Conservation (phyloP, 2,797 vertebrate genomes). For the Parambassis ranga region DNA sequence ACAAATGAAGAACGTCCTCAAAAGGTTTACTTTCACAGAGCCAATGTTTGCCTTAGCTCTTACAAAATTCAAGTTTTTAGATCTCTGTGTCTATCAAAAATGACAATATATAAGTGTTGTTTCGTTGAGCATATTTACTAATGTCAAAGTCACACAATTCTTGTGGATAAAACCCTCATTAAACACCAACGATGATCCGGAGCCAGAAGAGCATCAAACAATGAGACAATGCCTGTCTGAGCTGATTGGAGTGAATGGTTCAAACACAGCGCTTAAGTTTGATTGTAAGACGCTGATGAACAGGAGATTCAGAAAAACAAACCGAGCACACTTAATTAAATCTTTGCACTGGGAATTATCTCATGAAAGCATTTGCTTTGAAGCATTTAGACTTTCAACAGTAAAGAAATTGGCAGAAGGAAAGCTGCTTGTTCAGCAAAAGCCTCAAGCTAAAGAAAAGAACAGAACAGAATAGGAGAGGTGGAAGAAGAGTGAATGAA, state of each 20-base stretch:
- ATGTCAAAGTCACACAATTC: constrained; percentile 24
- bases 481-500: constrained; percentile 4
- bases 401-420: constrained; percentile 40
- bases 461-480: constrained; percentile 22
- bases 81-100: neutral
- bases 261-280: constrained; percentile 16
- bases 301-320: constrained; percentile 54
- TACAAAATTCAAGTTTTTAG: neutral
- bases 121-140: too few relatives aligned
- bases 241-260: constrained; percentile 40
- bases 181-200: constrained; percentile 18
- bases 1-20: constrained; percentile 30
- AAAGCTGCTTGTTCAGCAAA: constrained; percentile 50
- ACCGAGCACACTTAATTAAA: constrained; percentile 66
- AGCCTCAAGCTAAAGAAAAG: constrained; percentile 17
- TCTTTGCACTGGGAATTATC: constrained; percentile 58
- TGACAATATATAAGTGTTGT: too few relatives aligned
- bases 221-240: constrained; percentile 6
- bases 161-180: constrained; percentile 23
- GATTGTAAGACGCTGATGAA: constrained; percentile 46
- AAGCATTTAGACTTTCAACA: constrained; percentile 39
- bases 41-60: neutral
- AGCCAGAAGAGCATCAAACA: constrained; percentile 17
- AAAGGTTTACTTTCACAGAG: constrained; percentile 11
- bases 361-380: constrained; percentile 50